Percentiles rank a stretch among this genome's conserved stretches.
phyloP scores from a whole-genome alignment of 2,888 invertebrate species.

The Lepeophtheirus nordmannii region DNA sequence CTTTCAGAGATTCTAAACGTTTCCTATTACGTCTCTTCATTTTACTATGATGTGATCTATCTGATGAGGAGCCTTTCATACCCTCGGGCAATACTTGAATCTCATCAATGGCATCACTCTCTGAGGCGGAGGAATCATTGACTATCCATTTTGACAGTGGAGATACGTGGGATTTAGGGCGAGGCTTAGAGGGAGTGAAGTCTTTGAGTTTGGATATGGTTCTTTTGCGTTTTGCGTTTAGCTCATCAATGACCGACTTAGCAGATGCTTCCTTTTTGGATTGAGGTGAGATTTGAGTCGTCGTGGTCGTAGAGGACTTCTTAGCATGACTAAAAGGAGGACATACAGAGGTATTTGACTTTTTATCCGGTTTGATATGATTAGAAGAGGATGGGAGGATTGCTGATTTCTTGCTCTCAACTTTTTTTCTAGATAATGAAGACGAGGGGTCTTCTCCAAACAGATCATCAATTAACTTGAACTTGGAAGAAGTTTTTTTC shows the following conservation, averaged over 20 bases:
- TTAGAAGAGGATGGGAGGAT: too few species aligned
- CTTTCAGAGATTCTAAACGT: not conserved
- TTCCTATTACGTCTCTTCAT: too few species aligned
- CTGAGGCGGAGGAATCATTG: not conserved
- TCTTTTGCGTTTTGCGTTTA: not conserved
- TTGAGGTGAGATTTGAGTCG: not conserved
- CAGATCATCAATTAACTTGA: not conserved
- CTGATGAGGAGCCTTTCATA: not conserved
- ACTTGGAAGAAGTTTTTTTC: not conserved
- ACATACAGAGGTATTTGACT: too few species aligned
- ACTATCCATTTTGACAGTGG: too few species aligned
- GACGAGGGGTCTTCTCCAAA: not conserved
- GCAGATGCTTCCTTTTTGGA: not conserved
- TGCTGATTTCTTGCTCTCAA: not conserved
- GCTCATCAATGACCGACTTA: not conserved
- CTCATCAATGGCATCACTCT: not conserved
- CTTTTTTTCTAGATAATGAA: too few species aligned
- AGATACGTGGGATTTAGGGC: too few species aligned
- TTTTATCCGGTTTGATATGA: too few species aligned
- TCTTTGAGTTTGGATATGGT: conserved; percentile 1
- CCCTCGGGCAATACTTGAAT: not conserved
- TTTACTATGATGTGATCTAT: not conserved
- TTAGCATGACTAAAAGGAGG: too few species aligned
- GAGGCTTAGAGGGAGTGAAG: not conserved
- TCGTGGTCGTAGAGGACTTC: too few species aligned